A percentile compares a stretch with the other conserved stretches of the same genome.
These are phyloP conservation scores for Mesochorus sp. DNA, from an alignment of 2,888 invertebrate species.

Conservation along the genomic window DNA sequence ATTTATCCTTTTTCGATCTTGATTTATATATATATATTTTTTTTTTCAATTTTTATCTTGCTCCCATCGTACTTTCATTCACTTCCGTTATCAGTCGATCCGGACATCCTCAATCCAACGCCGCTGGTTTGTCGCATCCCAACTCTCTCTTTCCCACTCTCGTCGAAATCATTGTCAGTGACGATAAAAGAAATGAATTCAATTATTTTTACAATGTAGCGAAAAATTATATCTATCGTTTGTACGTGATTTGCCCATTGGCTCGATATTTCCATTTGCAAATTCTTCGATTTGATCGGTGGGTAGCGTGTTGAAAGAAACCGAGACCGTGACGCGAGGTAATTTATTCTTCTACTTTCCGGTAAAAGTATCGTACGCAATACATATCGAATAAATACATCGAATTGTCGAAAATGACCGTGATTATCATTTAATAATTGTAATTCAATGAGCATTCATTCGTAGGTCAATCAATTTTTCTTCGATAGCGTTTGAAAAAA, in stretches of 20 bases:
- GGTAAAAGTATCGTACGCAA: neutral
- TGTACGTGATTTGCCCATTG: neutral
- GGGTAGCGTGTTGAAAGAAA: neutral
- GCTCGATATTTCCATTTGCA: neutral
- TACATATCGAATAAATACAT: neutral
- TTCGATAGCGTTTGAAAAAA: neutral
- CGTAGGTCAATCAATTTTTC: neutral
- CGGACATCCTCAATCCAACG: constrained; percentile 47
- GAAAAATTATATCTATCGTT: neutral
- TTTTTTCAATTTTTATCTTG: constrained; percentile 25
- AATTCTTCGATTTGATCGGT: neutral
- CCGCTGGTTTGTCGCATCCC: neutral
- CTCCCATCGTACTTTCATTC: constrained; percentile 39
- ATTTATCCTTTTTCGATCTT: too few relatives aligned
- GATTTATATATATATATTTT: too few relatives aligned
- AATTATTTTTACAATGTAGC: too few relatives aligned
- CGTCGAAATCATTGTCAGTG: too few relatives aligned
- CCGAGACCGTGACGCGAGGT: neutral
- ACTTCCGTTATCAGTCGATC: constrained; percentile 42
- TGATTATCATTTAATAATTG: neutral
- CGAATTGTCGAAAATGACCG: neutral
- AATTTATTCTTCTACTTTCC: neutral
- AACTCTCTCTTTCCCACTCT: neutral
- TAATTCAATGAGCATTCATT: neutral
- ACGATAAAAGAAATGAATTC: neutral